phyloP scores from a whole-genome alignment of 2,888 invertebrate species.

The Nomada fucata region DNA sequence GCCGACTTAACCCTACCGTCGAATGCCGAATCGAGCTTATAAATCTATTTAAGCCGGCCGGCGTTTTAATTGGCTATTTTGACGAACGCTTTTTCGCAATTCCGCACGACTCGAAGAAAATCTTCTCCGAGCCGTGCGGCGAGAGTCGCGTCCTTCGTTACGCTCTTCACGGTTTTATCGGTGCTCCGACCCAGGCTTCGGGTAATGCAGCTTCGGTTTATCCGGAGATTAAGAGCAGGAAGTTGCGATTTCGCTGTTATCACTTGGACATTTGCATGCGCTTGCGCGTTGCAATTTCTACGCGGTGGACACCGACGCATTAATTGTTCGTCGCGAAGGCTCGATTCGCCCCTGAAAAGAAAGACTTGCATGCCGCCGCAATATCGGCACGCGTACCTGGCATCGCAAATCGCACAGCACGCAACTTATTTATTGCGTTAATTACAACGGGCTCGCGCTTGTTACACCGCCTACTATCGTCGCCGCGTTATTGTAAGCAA shows the following conservation, averaged over 20 bases:
- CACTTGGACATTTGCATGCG: neutral
- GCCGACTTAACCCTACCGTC: slow-evolving; percentile 17
- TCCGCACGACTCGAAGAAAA: slow-evolving; percentile 17
- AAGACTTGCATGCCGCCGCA: neutral
- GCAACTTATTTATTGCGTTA: slow-evolving; percentile 67
- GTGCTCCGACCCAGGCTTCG: slow-evolving; percentile 1
- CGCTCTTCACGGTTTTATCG: slow-evolving; percentile 25
- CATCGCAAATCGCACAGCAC: slow-evolving; percentile 16
- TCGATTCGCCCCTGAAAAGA: neutral
- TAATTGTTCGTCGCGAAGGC: neutral
- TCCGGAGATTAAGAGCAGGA: neutral
- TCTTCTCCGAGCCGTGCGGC: neutral
- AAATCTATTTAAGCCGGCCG: slow-evolving; percentile 44
- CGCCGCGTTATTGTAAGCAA: slow-evolving; percentile 40
- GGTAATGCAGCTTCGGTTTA: neutral
- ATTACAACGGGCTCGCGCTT: slow-evolving; percentile 58
- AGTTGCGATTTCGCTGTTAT: neutral
- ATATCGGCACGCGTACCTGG: neutral
- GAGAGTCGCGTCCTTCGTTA: slow-evolving; percentile 6
- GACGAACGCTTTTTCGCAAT: slow-evolving; percentile 44
- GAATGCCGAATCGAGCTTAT: slow-evolving; percentile 36
- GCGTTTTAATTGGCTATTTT: slow-evolving; percentile 51
- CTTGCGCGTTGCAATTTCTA: neutral
- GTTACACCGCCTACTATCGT: slow-evolving; percentile 41
- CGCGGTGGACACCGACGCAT: too few relatives aligned